Percentiles rank a stretch among this genome's conserved stretches.
These are phyloP conservation scores for Andrena bicolor DNA, from an alignment of 2,888 invertebrate species.

Conservation along the genomic window DNA sequence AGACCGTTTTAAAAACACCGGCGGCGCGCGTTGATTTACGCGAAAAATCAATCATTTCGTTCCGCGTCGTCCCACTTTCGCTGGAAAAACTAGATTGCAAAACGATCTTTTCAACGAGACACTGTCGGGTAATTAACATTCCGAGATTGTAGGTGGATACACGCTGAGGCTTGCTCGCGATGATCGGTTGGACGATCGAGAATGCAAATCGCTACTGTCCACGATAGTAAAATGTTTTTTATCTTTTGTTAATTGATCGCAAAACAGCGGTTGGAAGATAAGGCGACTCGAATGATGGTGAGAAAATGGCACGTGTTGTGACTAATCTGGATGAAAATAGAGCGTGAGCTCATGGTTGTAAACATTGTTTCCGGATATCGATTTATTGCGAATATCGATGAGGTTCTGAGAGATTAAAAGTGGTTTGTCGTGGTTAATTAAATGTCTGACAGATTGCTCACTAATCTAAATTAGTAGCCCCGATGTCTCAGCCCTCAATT, in stretches of 20 bases:
- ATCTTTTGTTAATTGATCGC: background rate
- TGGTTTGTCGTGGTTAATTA: background rate
- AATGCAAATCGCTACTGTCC: background rate
- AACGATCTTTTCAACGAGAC: background rate
- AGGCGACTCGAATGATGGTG: background rate
- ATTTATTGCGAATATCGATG: background rate
- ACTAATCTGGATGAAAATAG: background rate
- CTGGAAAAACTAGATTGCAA: background rate
- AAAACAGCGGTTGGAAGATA: background rate
- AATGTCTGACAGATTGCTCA: background rate
- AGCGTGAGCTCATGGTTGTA: background rate
- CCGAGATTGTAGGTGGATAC: background rate
- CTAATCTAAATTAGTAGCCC: constrained; percentile 37
- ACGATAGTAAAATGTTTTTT: constrained; percentile 1
- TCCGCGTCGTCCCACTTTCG: constrained; percentile 36
- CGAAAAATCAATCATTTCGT: constrained; percentile 51
- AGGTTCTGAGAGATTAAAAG: background rate
- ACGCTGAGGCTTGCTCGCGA: background rate
- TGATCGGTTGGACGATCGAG: constrained; percentile 22
- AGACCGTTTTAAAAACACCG: constrained; percentile 34
- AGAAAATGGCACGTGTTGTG: too few relatives aligned
- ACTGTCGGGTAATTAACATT: constrained; percentile 10
- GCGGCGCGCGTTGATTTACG: constrained; percentile 47
- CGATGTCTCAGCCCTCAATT: constrained; percentile 36
- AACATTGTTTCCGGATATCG: background rate